A percentile compares a stretch with the other conserved stretches of the same genome.
These are phyloP conservation scores for Rostratula benghalensis DNA, from an alignment of 2,113 vertebrate species.

Conservation along the genomic window DNA sequence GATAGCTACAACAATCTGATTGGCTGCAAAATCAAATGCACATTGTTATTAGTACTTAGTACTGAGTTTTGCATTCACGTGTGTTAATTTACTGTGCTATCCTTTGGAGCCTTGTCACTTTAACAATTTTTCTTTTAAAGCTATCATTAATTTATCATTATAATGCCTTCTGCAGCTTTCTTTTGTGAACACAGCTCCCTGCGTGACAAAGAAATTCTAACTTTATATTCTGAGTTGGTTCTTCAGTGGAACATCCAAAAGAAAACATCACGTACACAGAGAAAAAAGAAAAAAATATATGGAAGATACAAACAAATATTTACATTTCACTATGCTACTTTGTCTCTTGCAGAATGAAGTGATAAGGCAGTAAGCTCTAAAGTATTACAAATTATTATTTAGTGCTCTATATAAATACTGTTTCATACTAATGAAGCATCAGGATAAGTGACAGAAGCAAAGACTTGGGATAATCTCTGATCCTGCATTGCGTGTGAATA, in stretches of 20 bases:
- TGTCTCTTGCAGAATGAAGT: not conserved
- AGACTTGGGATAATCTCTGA: not conserved
- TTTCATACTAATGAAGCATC: not conserved
- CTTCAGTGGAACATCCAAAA: not conserved
- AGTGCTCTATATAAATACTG: slow-evolving; percentile 8
- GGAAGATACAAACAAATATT: not conserved
- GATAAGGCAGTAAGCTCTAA: slow-evolving; percentile 5
- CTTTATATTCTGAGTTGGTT: slow-evolving; percentile 19
- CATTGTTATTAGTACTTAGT: slow-evolving; percentile 7
- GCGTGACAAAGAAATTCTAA: not conserved
- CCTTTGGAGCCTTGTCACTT: slow-evolving; percentile 53
- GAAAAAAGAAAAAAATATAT: not conserved
- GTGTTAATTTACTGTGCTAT: slow-evolving; percentile 37
- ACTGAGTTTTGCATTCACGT: slow-evolving; percentile 33
- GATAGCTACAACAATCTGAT: slow-evolving; percentile 5
- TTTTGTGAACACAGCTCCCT: slow-evolving; percentile 35
- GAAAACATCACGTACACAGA: not conserved
- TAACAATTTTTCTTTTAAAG: slow-evolving; percentile 49
- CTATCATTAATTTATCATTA: slow-evolving; percentile 70
- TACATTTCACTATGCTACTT: not conserved
- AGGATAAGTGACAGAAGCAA: not conserved
- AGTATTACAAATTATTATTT: slow-evolving; percentile 30
- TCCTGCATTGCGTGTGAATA: not conserved
- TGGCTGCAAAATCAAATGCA: slow-evolving; percentile 33
- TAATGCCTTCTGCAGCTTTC: not conserved